Evolutionary conservation across 2,888 invertebrate genomes (phyloP), one percentile per base, ranked within the genome.

Genomic region (Agriopis aurantiaria): DNA sequence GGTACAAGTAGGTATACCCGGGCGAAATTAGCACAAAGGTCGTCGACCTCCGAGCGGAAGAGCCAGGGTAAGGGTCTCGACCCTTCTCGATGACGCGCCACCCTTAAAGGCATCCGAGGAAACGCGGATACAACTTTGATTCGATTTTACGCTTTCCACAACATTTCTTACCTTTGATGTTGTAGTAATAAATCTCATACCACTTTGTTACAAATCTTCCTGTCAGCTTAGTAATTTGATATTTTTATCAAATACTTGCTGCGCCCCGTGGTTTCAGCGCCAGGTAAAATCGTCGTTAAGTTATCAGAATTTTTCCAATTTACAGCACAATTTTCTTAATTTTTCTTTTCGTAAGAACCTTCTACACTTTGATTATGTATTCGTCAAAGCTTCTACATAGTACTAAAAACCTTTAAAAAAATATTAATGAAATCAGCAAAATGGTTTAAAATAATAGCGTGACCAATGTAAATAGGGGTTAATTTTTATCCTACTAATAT

Each of bases 11-110:
- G 65, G 62, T 75, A 71, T 72, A 78, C 70, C 73, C 76, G 80
- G 81, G 78, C 78, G 77, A 82, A 87, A 88, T 88, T 88, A 87
- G 88, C 83, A 81, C 86, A 86, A 84, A 88, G 92, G 83, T 91
- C 87, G 82, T 72, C 76, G 89, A 87, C 86, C 92, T 82, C 80
- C 52, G 78, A 78, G 64, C 69, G 69, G 63, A 75, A 75, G 76
- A 69, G 69, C 77, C 74, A 74, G 76, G 78, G 77, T 76, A 80
- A 82, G 87, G 88, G 83, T 80, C 82, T 78, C 68, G 82, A 80
- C 84, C 86, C 85, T 83, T 78, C 76, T 74, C 71, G 72, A 74
- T 79, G 77, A 76, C 74, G 69, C 77, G 78, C 77, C 77, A 78
- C 84, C 82, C 82, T 83, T 78, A 77, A 71, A 73, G 73, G 75